A percentile compares a stretch with the other conserved stretches of the same genome.
These are phyloP conservation scores for Actinia tenebrosa DNA, from an alignment of 64 coral and sea anemone species.

Conservation along the genomic window DNA sequence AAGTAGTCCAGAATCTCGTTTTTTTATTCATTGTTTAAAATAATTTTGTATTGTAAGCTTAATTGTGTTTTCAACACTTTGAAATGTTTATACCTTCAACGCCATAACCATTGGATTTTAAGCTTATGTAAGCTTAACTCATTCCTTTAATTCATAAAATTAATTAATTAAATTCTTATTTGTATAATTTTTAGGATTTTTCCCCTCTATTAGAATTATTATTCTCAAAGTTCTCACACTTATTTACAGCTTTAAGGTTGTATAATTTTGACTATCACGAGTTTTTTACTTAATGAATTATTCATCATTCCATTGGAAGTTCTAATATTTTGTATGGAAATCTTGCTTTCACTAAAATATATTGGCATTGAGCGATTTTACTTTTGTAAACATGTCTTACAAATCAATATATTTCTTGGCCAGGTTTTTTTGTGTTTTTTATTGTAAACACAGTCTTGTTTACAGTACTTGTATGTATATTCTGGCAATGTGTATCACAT, in stretches of 20 bases:
- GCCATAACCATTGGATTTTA: neutral
- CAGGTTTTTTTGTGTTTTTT: no score
- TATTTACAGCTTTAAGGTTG: neutral
- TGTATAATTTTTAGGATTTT: neutral
- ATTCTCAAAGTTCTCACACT: neutral
- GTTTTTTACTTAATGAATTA: slow-evolving; percentile 8
- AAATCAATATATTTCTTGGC: neutral
- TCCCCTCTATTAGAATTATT: neutral
- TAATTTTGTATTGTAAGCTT: neutral
- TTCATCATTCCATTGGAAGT: neutral
- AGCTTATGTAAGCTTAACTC: neutral
- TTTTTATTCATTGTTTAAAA: neutral
- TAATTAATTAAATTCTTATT: neutral
- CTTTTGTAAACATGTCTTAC: neutral
- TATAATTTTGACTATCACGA: neutral
- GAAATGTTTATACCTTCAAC: neutral
- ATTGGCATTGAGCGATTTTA: neutral
- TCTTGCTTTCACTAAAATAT: neutral
- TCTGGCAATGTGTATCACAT: no score
- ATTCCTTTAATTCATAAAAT: no score
- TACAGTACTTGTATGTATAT: no score
- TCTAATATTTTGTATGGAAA: neutral
- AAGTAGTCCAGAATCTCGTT: slow-evolving; percentile 15
- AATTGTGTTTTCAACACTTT: neutral
- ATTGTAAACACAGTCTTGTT: no score